These are phyloP conservation scores for Nymphalis urticae DNA, from an alignment of 2,888 invertebrate species.

Conservation along the genomic window DNA sequence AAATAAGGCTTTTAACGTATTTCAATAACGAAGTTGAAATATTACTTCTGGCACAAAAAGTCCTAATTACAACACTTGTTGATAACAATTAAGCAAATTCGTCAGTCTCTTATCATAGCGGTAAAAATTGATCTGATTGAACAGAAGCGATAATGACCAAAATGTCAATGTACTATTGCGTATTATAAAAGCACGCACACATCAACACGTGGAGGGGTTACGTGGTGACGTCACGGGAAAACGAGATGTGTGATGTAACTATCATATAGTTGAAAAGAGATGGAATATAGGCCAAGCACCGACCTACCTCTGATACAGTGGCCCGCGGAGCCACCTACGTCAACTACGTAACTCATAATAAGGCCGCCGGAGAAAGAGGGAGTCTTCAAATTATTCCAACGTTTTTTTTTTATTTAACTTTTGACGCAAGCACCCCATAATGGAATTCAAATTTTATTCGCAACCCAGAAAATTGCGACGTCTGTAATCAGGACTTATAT, in stretches of 20 bases:
- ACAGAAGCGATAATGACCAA: slow-evolving; percentile 50
- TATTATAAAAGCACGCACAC: slow-evolving; percentile 63
- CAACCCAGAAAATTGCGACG: slow-evolving; percentile 1
- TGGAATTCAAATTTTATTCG: slow-evolving; percentile 21
- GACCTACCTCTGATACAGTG: slow-evolving; percentile 72
- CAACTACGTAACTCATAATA: slow-evolving; percentile 55
- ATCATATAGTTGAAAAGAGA: slow-evolving; percentile 51
- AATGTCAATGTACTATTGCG: slow-evolving; percentile 47
- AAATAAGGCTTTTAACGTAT: no score
- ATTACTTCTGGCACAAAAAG: no score
- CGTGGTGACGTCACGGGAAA: slow-evolving; percentile 74
- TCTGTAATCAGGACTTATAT: slow-evolving; percentile 6
- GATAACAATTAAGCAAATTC: background rate
- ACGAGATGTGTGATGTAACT: slow-evolving; percentile 48
- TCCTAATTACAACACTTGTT: no score
- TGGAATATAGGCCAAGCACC: slow-evolving; percentile 78
- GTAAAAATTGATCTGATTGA: slow-evolving; percentile 34
- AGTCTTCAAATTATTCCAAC: slow-evolving; percentile 38
- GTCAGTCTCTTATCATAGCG: background rate
- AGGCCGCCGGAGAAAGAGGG: slow-evolving; percentile 43
- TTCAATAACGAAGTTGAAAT: no score
- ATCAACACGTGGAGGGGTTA: slow-evolving; percentile 54
- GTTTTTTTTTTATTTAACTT: slow-evolving; percentile 22
- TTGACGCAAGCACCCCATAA: slow-evolving; percentile 12
- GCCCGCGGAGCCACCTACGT: slow-evolving; percentile 60